Evolutionary conservation across 2,888 invertebrate species (phyloP), one percentile per base, ranked within the genome.

Genomic region (Hipparchia sbordonii): DNA sequence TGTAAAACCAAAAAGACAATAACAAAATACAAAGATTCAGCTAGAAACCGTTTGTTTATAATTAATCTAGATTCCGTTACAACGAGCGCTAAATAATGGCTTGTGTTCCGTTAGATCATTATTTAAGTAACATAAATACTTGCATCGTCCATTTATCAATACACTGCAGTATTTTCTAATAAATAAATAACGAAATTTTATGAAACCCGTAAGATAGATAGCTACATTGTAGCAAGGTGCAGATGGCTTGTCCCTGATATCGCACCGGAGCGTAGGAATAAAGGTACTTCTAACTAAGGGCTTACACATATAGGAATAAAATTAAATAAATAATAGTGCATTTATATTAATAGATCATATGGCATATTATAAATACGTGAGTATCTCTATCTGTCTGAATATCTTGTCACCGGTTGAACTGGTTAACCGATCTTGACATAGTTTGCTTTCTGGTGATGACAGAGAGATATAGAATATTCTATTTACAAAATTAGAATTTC

Each of bases 221-320:
- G 60, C 69, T 69, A 61, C 69, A 61, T 61, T 69, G 67, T 69
- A 69, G 51, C 52, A n/a, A 52, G 51, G 68, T 60, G 39, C 13
- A 60, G 69, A 69, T 69, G 60, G 61, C 69, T 69, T 39, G 69
- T 48, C 5, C 60, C 52, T 61, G 69, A 69, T 69, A 69, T 51
- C 51, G 69, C 59, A 51, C 13, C 60, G 60, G 60, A 69, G 69
- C 52, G 61, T 52, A 61, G 69, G 68, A 52, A 61, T 69, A 54
- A 52, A 10, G 51, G 60, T 52, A 69, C 39, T 69, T 60, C 51
- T 52, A 13, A 52, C 1, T 69, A 39, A 69, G 61, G 69, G 48
- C 52, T 61, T 33, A 52, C 61, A 52, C 52, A 69, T 13, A 51
- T 9, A 9, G 8, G 23, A 23, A 0, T 60, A 5, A n/a, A 54